A percentile compares a stretch with the other conserved stretches of the same genome.
Evolutionary conservation across 2,888 invertebrate species (phyloP).

Genomic region (Ornithoptera alexandrae): DNA sequence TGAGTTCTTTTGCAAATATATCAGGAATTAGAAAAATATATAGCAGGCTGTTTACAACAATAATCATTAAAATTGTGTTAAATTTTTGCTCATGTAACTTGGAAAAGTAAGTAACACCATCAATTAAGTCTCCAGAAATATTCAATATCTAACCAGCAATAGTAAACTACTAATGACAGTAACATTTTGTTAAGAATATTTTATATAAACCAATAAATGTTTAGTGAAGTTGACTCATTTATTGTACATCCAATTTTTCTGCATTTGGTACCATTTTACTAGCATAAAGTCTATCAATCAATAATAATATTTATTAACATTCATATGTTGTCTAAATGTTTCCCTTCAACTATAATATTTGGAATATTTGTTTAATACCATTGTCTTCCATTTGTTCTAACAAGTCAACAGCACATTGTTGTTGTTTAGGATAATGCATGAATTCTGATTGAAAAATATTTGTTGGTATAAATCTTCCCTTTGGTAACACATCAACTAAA

Average conservation of each 20-base stretch:
- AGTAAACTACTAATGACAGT: neutral
- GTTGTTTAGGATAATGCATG: constrained; percentile 97
- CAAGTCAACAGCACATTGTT: constrained; percentile 94
- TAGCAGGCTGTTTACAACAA: too few species aligned
- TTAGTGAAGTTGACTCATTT: neutral
- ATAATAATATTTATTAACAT: neutral
- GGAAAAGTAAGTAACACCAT: neutral
- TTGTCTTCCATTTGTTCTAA: constrained; percentile 97
- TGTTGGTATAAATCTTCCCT: constrained; percentile 91
- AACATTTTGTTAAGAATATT: neutral
- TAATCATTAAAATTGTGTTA: neutral
- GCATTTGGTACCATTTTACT: too few species aligned
- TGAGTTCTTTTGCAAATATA: too few species aligned
- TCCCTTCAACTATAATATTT: neutral
- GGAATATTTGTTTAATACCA: constrained; percentile 71
- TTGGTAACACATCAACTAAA: constrained; percentile 91
- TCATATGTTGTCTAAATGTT: too few species aligned
- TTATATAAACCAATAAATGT: neutral
- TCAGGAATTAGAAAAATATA: too few species aligned
- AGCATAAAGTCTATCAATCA: too few species aligned
- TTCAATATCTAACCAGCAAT: neutral
- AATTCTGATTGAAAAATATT: constrained; percentile 93
- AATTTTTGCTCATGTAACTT: neutral
- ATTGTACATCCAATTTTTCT: neutral
- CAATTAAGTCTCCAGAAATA: neutral